Base-by-base conservation (phyloP, 2,113 vertebrate genomes). In the Dissostichus mawsoni region DNA sequence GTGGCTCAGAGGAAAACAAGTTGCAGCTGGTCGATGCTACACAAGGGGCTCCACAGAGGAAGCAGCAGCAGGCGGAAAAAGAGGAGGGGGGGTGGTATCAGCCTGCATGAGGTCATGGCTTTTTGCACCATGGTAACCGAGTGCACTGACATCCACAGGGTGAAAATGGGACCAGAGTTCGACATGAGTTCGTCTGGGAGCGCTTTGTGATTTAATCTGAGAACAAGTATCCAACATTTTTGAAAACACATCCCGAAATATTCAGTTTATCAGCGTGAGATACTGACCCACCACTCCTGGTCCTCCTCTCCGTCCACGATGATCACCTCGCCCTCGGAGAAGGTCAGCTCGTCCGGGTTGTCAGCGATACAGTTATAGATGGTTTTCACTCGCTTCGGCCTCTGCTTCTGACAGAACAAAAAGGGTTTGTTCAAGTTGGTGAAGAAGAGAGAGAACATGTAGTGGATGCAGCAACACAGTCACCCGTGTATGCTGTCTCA, bases 231-330 rank as follows among this genome's bases (percentile, higher is more conserved):
- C 29, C 29, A 29, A 29, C 29, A 29, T 29, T 29, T 29, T 29
- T 29, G 57, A 48, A 66, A 23, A 33, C 25, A 58, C 36, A 58
- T 11, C 58, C 6, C 9, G 5, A 36, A 20, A 56, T 12, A 48
- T 4, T 2, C 1, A 47, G 18, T 18, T 4, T 1, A 20, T 18
- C 25, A 52, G 23, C 7, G 0, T 2, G 33, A 25, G 87, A 64
- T 83, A 99, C 98, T 97, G 83, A 99, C 98, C 98, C 98, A 99
- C 98, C 98, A 99, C 96, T 99, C 98, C 71, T 98, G 98, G 93
- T 99, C 98, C 93, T 99, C 98, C 89, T 99, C 98, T 23, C 98
- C 98, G 0, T 98, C 98, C 73, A 99, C 98, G 51, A 99, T 90
- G 74, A 99, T 99, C 90, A 99, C 95, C 56, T 99, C 98, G 5